Percentiles rank a stretch among this genome's conserved stretches.
Conservation (phyloP, 2,797 vertebrate species). For the Alauda arvensis region DNA sequence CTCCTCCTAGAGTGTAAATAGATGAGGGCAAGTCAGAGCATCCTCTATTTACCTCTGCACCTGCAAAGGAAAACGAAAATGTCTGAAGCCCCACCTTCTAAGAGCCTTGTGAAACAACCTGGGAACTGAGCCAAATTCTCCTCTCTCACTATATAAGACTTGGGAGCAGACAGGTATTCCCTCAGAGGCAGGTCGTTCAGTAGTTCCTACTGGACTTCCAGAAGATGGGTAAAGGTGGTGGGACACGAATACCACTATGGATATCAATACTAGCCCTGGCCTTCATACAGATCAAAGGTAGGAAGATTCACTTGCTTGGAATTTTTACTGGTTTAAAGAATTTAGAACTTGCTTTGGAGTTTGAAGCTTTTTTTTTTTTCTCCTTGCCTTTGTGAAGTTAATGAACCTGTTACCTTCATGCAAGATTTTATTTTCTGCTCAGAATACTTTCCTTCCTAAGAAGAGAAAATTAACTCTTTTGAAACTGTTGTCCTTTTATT, state of each 20-base stretch:
- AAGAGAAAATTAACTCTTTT: neutral
- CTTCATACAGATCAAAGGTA: constrained; percentile 64
- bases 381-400: neutral
- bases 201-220: constrained; percentile 35
- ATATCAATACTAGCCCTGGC: constrained; percentile 55
- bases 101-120: constrained; percentile 54
- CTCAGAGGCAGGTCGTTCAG: constrained; percentile 52
- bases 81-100: constrained; percentile 51
- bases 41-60: constrained; percentile 63
- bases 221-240: constrained; percentile 62
- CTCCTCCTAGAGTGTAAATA: constrained; percentile 66
- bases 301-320: neutral
- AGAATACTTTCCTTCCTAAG: neutral
- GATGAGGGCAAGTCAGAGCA: constrained; percentile 20
- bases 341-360: neutral
- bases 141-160: constrained; percentile 70
- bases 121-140: constrained; percentile 57
- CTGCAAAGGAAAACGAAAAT: constrained; percentile 52
- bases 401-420: neutral
- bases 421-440: neutral
- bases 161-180: constrained; percentile 11
- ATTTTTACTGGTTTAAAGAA: constrained; percentile 14
- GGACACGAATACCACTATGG: constrained; percentile 59
- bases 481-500: neutral
- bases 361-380: neutral